Conservation (phyloP, 2,113 vertebrate genomes). For the Geothlypis trichas region DNA sequence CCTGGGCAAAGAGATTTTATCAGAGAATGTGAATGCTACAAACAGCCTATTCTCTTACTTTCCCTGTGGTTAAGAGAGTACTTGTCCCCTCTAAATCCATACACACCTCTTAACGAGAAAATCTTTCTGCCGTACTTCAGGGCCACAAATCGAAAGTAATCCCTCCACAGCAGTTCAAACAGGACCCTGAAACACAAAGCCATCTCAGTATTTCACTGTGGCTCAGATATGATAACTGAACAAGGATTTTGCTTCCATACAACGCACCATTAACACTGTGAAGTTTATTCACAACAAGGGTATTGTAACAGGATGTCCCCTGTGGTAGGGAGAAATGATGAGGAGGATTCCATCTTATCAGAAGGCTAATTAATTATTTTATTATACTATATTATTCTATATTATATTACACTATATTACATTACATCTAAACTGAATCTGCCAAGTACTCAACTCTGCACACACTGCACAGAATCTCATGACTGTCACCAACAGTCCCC, state of each 20-base stretch:
- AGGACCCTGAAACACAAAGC: conserved; percentile 76
- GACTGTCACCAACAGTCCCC: too few species aligned
- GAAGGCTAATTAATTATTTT: too few species aligned
- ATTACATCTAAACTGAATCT: too few species aligned
- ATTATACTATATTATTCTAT: too few species aligned
- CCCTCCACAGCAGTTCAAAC: conserved; percentile 85
- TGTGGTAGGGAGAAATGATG: too few species aligned
- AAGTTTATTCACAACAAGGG: not conserved
- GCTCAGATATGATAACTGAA: not conserved
- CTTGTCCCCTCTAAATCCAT: not conserved
- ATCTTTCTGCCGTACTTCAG: conserved; percentile 79
- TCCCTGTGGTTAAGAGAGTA: not conserved
- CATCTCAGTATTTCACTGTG: not conserved
- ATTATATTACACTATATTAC: too few species aligned
- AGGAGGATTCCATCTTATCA: too few species aligned
- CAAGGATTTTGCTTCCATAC: not conserved
- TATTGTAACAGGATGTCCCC: too few species aligned
- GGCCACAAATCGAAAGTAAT: conserved; percentile 83
- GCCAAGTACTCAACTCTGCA: too few species aligned
- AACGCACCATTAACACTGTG: rapidly evolving
- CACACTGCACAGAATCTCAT: too few species aligned
- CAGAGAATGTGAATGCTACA: too few species aligned
- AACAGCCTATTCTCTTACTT: not conserved
- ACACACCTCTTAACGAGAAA: conserved; percentile 77
- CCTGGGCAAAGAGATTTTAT: too few species aligned